Evolutionary conservation across 1,140 invertebrate genomes (phyloP), one percentile per base, ranked within the genome.

Genomic region (Marisa cornuarietis): DNA sequence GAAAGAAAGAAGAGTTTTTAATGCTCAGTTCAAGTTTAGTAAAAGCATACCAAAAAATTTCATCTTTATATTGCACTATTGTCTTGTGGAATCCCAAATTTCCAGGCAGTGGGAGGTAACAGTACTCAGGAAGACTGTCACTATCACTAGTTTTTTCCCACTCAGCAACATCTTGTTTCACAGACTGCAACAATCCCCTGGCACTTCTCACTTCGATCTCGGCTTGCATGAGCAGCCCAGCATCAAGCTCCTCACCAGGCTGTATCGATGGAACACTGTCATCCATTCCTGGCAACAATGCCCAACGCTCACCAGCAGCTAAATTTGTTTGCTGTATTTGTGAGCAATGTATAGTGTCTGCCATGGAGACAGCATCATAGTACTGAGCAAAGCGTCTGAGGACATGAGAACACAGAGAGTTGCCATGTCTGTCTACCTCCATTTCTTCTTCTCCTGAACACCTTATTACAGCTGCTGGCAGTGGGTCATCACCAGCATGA

Each of bases 341-440:
- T 26, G 79, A 52, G 18, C 54, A 76, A 58, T 86, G 83, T 1
- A 78, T 65, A 24, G 82, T 58, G 54, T 58, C 54, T 14, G 54
- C 54, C 54, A 58, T 58, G 54, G 76, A 65, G 81, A 85, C 54
- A 85, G 74, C 14, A 62, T 85, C 83, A 78, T 85, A 86, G 77
- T 81, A 86, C 16, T 79, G 61, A 66, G 81, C 79, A 71, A 86
- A 82, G n/a, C 49, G n/a, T 31, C 58, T 79, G 69, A 71, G 52
- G 54, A 79, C 16, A 11, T 8, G 54, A 58, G 54, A 58, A 18
- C 54, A 58, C 54, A 58, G 54, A 58, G 54, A 14, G 54, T 58
- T 58, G 16, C 54, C 54, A 58, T 58, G 54, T 9, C 11, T 11
- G 8, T 58, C 11, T 58, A 8, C 11, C 16, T 11, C 9, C 9